Percentiles rank a stretch among this genome's conserved stretches.
phyloP scores from a whole-genome alignment of 2,797 vertebrate species.

The Okamejei kenojei region DNA sequence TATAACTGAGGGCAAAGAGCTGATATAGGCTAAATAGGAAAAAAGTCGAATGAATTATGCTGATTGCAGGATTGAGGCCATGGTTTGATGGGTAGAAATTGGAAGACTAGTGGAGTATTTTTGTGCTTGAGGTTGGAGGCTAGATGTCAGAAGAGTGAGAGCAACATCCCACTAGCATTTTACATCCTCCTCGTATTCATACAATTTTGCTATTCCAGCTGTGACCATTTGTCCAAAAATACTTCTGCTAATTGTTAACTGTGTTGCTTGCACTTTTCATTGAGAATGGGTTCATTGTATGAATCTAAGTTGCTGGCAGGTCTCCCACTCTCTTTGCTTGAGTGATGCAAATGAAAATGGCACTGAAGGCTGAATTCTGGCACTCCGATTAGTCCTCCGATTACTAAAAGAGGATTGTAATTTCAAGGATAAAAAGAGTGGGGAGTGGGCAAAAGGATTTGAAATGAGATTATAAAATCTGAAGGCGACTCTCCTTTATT shows the following conservation, averaged over 20 bases:
- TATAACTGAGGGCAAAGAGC: background rate
- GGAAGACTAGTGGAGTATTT: background rate
- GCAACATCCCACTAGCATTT: background rate
- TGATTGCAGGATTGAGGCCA: background rate
- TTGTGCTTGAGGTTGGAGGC: background rate
- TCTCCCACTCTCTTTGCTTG: constrained; percentile 42
- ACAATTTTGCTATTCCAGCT: constrained; percentile 50
- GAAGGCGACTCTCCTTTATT: constrained; percentile 64
- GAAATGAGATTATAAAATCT: constrained; percentile 68
- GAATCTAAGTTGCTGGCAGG: constrained; percentile 37
- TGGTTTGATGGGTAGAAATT: background rate
- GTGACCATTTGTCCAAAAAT: constrained; percentile 55
- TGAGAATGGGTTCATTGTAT: constrained; percentile 44
- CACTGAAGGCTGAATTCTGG: constrained; percentile 49
- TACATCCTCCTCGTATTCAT: constrained; percentile 41
- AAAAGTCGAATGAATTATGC: background rate
- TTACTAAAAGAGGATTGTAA: constrained; percentile 70
- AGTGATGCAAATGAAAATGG: constrained; percentile 40
- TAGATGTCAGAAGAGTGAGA: background rate
- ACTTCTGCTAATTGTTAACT: constrained; percentile 60
- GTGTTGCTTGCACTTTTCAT: constrained; percentile 46
- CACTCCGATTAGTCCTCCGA: constrained; percentile 60
- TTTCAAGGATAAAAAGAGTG: constrained; percentile 61
- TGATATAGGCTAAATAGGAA: background rate
- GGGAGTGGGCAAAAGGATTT: constrained; percentile 67